Conservation (phyloP, 2,797 vertebrate species). For the Gambelia wislizenii region DNA sequence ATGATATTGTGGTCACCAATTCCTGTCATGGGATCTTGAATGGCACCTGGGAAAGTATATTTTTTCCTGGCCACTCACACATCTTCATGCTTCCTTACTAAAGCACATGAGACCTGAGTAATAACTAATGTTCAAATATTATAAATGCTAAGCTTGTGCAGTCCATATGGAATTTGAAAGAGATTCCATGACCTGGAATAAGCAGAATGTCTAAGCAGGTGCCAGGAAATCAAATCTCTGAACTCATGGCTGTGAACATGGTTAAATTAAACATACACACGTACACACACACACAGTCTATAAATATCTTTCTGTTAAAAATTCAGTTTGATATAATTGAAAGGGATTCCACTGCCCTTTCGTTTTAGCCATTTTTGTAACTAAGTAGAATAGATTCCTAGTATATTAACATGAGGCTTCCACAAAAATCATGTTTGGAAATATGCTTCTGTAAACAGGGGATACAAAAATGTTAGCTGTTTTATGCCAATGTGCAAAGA, state of each 20-base stretch:
- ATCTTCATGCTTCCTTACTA: background rate
- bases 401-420: background rate
- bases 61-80: background rate
- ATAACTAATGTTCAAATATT: constrained; percentile 1
- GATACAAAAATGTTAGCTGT: too few relatives aligned
- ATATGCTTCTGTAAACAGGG: too few relatives aligned
- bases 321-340: background rate
- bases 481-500: too few relatives aligned
- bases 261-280: background rate
- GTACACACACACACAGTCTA: background rate
- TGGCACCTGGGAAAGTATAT: background rate
- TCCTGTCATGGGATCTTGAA: background rate
- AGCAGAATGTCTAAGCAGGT: background rate
- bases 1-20: background rate
- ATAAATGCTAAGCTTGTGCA: constrained; percentile 1
- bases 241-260: background rate
- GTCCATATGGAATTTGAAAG: background rate
- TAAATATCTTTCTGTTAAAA: background rate
- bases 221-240: background rate
- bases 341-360: background rate
- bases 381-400: background rate
- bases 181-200: background rate
- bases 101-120: background rate
- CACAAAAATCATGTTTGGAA: background rate
- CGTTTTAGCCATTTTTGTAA: background rate